Conservation (phyloP, 1,140 invertebrate genomes). For the Bacillus rossius region DNA sequence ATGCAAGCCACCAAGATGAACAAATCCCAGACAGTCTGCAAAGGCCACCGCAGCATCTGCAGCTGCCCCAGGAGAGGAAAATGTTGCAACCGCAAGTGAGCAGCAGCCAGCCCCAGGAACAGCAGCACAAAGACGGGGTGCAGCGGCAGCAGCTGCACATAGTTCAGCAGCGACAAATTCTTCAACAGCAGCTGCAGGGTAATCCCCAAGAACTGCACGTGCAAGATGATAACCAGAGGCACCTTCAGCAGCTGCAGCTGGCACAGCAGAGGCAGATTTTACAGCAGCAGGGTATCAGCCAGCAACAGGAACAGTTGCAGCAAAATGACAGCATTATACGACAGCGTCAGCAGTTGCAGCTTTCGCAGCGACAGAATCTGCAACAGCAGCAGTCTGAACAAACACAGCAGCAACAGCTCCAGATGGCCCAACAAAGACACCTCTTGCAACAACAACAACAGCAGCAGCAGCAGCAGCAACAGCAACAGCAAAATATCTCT, state of each 20-base stretch:
- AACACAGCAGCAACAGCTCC: slow-evolving; percentile 30
- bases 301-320: slow-evolving; percentile 21
- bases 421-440: background rate
- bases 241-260: slow-evolving; percentile 37
- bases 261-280: slow-evolving; percentile 15
- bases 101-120: slow-evolving; percentile 13
- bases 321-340: slow-evolving; percentile 41
- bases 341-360: slow-evolving; percentile 4
- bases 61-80: background rate
- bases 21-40: slow-evolving; percentile 8
- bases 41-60: slow-evolving; percentile 1
- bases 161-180: slow-evolving; percentile 21
- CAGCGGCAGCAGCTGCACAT: slow-evolving; percentile 16
- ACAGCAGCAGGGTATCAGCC: slow-evolving; percentile 10
- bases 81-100: slow-evolving; percentile 15
- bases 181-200: slow-evolving; percentile 32
- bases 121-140: slow-evolving; percentile 16
- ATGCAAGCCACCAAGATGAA: background rate
- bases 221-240: too few relatives aligned
- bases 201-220: too few relatives aligned
- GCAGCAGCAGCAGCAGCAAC: slow-evolving; percentile 11
- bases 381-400: slow-evolving; percentile 42
- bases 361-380: slow-evolving; percentile 19
- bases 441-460: slow-evolving; percentile 39
- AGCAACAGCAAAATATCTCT: background rate